Percentiles rank a stretch among this genome's conserved stretches.
Evolutionary conservation across 2,888 invertebrate genomes (phyloP).

Genomic region (Troides oblongomaculatus): DNA sequence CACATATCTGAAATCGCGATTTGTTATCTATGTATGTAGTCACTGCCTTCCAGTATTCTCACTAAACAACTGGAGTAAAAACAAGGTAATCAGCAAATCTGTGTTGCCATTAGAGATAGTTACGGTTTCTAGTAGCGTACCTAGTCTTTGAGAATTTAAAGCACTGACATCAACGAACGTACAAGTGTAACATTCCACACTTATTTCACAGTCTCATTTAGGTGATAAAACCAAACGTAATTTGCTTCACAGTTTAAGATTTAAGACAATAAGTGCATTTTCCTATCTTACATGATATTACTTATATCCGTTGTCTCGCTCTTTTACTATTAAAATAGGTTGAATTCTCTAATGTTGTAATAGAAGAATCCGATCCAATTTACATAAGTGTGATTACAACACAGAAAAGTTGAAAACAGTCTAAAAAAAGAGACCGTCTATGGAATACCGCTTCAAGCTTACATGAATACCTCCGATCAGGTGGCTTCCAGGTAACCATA

Average conservation of each 20-base stretch:
- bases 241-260: not conserved
- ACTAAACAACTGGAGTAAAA: not conserved
- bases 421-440: slow-evolving; percentile 39
- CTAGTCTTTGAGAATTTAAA: not conserved
- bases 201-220: slow-evolving; percentile 30
- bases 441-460: slow-evolving; percentile 51
- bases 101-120: slow-evolving; percentile 16
- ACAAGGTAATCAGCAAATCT: slow-evolving; percentile 10
- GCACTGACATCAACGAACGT: slow-evolving; percentile 8
- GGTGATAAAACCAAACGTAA: slow-evolving; percentile 13
- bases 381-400: slow-evolving; percentile 68
- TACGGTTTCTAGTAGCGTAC: slow-evolving; percentile 9
- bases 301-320: slow-evolving; percentile 1
- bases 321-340: slow-evolving; percentile 42
- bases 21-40: too few relatives aligned
- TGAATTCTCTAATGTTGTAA: slow-evolving; percentile 52
- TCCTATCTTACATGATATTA: not conserved
- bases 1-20: too few relatives aligned
- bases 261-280: not conserved
- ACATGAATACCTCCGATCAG: slow-evolving; percentile 55
- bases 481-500: slow-evolving; percentile 7
- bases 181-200: slow-evolving; percentile 40
- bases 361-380: slow-evolving; percentile 72
- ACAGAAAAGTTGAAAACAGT: slow-evolving; percentile 36
- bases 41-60: too few relatives aligned